Evolutionary conservation across 2,113 vertebrate genomes (phyloP), one percentile per base, ranked within the genome.

Genomic region (Lipotes vexillifer): DNA sequence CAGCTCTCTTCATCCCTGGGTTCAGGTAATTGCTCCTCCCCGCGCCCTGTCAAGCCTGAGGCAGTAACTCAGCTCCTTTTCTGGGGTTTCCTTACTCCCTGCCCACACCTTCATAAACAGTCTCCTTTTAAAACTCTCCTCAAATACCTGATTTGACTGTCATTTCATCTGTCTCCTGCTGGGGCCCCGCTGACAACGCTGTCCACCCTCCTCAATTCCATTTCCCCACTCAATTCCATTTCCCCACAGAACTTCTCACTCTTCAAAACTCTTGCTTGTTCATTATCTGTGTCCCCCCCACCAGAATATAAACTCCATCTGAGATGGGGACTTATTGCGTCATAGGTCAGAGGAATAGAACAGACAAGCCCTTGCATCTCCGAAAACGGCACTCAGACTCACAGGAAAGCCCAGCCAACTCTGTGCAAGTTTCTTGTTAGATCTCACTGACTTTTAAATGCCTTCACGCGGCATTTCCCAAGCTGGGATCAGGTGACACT

Each of bases 401-500:
- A 0, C 85, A 31, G 71, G 12, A n/a, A 55, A 93, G 77, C n/a
- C 71, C 84, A 21, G 91, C 87, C 72, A 68, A n/a, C 10, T 57
- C 96, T 75, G 78, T 2, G 41, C 38, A 81, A 66, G 82, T 72
- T 89, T 74, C 82, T 5, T 33, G 29, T 61, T 82, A 77, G 91
- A 92, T 88, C 93, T 69, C 49, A 17, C 74, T 93, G 96, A 96
- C 97, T 97, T 97, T 97, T 97, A 97, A 96, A 97, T 96, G 91
- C 87, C 93, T 96, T 49, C 61, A 38, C 20, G 0, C 15, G 86
- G 90, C 97, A 97, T 98, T 98, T 97, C 96, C 96, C 95, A 38
- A 91, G 82, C 84, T 59, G 68, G 74, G 89, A 80, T 86, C 77
- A n/a, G 44, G 83, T 65, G 59, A 57, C 88, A 41, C 41, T 88